phyloP scores from a whole-genome alignment of 2,888 invertebrate species.

The Pyralis farinalis region DNA sequence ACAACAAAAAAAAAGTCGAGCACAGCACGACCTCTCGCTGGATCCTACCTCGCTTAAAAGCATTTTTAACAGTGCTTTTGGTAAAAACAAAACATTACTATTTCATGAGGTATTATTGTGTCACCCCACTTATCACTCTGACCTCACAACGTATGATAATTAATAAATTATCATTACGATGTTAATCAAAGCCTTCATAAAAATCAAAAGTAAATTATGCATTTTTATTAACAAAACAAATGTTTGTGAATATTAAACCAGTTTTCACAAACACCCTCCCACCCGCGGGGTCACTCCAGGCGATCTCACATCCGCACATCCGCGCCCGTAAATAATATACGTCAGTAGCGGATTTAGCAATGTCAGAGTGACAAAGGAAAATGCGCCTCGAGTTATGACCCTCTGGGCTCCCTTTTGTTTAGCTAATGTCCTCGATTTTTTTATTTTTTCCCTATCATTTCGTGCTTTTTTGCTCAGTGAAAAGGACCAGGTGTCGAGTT shows the following conservation, averaged over 20 bases:
- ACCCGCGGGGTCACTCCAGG: slow-evolving; percentile 12
- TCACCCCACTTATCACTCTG: no score
- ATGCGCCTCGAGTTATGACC: slow-evolving; percentile 66
- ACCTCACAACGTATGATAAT: no score
- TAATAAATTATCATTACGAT: no score
- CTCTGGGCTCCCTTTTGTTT: slow-evolving; percentile 69
- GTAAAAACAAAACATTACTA: no score
- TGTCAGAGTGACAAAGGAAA: slow-evolving; percentile 68
- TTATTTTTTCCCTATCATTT: slow-evolving; percentile 41
- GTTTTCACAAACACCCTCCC: not conserved
- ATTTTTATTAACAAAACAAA: no score
- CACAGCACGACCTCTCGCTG: no score
- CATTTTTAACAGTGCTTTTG: no score
- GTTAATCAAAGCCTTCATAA: no score
- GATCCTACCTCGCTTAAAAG: no score
- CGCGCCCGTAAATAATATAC: slow-evolving; percentile 52
- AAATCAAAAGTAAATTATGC: no score
- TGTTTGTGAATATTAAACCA: not conserved
- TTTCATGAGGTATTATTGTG: no score
- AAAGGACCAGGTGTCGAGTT: slow-evolving; percentile 50
- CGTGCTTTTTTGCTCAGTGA: slow-evolving; percentile 38
- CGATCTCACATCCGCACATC: slow-evolving; percentile 21
- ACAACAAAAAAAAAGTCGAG: no score
- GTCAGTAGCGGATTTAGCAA: slow-evolving; percentile 60
- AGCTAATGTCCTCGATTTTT: slow-evolving; percentile 59